Evolutionary conservation across 1,140 invertebrate genomes (phyloP).

Genomic region (Bemisia tabaci): DNA sequence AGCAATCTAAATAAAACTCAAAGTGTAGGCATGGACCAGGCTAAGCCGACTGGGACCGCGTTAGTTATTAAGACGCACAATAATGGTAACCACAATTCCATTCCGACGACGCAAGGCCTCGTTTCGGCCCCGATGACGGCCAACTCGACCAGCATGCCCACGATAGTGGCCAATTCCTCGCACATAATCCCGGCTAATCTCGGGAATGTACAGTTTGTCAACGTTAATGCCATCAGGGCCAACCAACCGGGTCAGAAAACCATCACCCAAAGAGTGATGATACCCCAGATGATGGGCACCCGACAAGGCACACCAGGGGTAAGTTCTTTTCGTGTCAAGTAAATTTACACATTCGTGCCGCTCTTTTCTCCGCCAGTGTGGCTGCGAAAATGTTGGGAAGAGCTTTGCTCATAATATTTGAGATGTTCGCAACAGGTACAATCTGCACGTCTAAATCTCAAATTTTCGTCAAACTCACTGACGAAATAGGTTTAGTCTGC

Average conservation of each 20-base stretch:
- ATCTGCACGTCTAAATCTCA: too few species aligned
- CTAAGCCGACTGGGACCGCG: conserved; percentile 34
- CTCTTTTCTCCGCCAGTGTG: too few species aligned
- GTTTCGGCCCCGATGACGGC: conserved; percentile 51
- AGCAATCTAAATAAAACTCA: conserved; percentile 1
- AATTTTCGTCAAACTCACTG: too few species aligned
- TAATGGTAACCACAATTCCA: conserved; percentile 13
- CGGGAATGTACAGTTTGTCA: conserved; percentile 71
- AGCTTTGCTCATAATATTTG: too few species aligned
- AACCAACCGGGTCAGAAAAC: conserved; percentile 54
- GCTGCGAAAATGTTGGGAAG: too few species aligned
- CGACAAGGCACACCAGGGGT: conserved; percentile 64
- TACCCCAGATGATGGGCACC: conserved; percentile 55
- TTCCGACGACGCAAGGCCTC: conserved; percentile 31
- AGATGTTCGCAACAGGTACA: too few species aligned
- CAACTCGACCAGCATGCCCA: conserved; percentile 18
- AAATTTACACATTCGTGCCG: too few species aligned
- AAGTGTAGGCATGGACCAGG: conserved; percentile 5
- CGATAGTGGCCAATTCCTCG: conserved; percentile 38
- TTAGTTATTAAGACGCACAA: conserved; percentile 43
- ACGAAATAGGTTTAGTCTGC: too few species aligned
- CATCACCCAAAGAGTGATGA: conserved; percentile 59
- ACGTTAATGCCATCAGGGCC: conserved; percentile 55
- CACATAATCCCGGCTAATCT: conserved; percentile 40
- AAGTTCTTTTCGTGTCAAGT: too few species aligned